Evolutionary conservation across 2,797 vertebrate species (phyloP).

Genomic region (Brachymystax lenok): DNA sequence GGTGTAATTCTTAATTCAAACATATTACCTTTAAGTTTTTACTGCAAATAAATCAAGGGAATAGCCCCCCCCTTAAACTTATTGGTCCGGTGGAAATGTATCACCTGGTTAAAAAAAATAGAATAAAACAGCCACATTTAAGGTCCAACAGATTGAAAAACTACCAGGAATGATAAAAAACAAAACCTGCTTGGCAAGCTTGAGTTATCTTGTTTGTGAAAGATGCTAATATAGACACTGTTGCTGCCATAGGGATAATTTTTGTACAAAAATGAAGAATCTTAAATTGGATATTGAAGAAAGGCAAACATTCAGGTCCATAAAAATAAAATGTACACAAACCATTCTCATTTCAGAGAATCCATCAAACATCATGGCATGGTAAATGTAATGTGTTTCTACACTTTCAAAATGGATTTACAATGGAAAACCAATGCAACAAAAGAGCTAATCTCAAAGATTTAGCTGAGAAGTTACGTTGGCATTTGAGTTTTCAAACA

Average conservation of each 20-base stretch:
- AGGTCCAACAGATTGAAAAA: not conserved
- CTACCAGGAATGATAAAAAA: slow-evolving; percentile 36
- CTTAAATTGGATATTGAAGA: not conserved
- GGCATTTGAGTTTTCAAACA: slow-evolving; percentile 1
- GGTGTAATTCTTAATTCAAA: not conserved
- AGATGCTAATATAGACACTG: not conserved
- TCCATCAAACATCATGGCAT: not conserved
- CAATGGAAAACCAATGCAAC: not conserved
- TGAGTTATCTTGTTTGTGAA: not conserved
- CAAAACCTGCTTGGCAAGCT: slow-evolving; percentile 39
- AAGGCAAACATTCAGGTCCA: not conserved
- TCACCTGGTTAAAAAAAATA: not conserved
- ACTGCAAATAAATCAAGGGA: slow-evolving; percentile 1
- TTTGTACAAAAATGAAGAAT: not conserved
- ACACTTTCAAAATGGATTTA: not conserved
- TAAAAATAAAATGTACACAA: not conserved
- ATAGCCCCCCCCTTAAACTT: not conserved
- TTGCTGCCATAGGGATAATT: slow-evolving; percentile 1
- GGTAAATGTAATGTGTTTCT: not conserved
- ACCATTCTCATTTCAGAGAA: not conserved
- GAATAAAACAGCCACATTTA: slow-evolving; percentile 3
- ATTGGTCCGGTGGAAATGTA: no score
- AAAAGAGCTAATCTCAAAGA: not conserved
- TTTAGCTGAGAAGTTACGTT: not conserved
- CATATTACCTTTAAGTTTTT: not conserved